Conservation (phyloP, 2,888 invertebrate species). For the Coleophora deauratella region DNA sequence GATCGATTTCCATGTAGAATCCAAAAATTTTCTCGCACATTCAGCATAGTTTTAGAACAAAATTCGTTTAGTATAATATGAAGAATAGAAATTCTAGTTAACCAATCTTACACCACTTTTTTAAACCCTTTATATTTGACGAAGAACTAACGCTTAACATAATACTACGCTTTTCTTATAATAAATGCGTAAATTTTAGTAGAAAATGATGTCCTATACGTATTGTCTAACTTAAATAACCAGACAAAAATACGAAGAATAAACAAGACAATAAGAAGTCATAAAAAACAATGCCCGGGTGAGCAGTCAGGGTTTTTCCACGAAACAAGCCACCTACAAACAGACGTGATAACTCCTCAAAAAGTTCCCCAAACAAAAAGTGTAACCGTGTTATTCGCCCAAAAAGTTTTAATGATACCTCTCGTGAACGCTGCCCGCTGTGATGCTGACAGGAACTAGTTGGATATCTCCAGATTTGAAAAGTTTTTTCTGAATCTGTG, state of each 20-base stretch:
- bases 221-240: neutral
- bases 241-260: too few species aligned
- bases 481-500: neutral
- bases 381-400: constrained; percentile 35
- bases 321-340: constrained; percentile 29
- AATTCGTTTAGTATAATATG: too few species aligned
- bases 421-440: constrained; percentile 18
- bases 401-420: constrained; percentile 53
- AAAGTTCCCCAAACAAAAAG: constrained; percentile 31
- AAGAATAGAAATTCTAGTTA: too few species aligned
- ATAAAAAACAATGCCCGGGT: too few species aligned
- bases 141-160: too few species aligned
- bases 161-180: neutral
- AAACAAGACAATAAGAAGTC: too few species aligned
- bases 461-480: constrained; percentile 1
- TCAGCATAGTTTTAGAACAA: too few species aligned
- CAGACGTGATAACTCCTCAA: constrained; percentile 32
- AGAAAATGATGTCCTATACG: neutral
- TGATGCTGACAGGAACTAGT: constrained; percentile 13
- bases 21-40: too few species aligned
- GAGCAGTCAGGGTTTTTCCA: neutral
- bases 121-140: too few species aligned
- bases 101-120: too few species aligned
- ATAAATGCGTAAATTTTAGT: too few species aligned
- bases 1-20: too few species aligned